phyloP scores from a whole-genome alignment of 2,888 invertebrate genomes.

The Drosophila planitibia region DNA sequence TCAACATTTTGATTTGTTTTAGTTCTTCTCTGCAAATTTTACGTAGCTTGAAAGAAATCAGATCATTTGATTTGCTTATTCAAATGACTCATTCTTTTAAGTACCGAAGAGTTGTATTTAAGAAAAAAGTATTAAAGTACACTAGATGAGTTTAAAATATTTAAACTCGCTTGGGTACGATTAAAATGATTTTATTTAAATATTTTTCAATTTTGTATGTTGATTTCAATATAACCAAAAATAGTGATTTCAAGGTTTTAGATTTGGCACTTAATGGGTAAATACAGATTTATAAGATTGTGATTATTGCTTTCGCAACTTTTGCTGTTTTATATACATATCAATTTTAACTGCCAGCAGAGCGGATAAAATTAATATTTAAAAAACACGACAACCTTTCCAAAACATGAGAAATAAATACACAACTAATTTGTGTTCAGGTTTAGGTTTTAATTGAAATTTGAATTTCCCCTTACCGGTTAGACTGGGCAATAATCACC shows the following conservation, averaged over 20 bases:
- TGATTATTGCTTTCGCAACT: neutral
- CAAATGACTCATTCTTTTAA: neutral
- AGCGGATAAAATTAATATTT: neutral
- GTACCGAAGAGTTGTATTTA: neutral
- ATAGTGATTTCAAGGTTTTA: neutral
- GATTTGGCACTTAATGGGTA: neutral
- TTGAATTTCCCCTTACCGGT: neutral
- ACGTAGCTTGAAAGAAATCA: neutral
- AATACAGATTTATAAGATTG: neutral
- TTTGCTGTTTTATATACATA: neutral
- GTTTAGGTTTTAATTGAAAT: neutral
- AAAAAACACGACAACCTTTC: neutral
- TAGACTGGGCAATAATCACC: neutral
- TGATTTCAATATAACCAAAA: neutral
- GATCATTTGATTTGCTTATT: neutral
- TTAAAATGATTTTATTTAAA: neutral
- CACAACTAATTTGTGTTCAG: neutral
- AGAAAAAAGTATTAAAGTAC: neutral
- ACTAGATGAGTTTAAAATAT: neutral
- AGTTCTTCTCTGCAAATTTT: neutral
- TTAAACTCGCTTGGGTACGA: neutral
- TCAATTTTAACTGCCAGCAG: neutral
- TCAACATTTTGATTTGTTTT: neutral
- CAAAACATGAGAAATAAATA: neutral
- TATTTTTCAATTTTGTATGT: neutral